These are phyloP conservation scores for Neria commutata DNA, from an alignment of 2,888 invertebrate genomes.

Conservation along the genomic window DNA sequence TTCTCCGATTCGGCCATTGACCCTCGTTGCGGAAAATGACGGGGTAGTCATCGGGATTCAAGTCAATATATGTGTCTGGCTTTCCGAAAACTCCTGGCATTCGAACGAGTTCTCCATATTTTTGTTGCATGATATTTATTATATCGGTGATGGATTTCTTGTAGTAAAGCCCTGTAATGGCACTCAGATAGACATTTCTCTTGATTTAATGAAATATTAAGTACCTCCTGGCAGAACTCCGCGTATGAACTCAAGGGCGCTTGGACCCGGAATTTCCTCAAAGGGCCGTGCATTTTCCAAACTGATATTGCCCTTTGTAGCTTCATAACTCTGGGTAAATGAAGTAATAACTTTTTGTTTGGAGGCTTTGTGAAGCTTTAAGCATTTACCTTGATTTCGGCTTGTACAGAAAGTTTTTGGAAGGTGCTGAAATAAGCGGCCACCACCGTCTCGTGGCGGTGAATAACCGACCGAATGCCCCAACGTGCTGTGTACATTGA, in stretches of 20 bases:
- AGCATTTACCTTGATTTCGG: neutral
- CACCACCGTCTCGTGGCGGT: slow-evolving; percentile 23
- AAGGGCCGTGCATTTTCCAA: slow-evolving; percentile 46
- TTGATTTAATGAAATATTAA: neutral
- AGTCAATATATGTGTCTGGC: slow-evolving; percentile 56
- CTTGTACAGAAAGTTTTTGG: neutral
- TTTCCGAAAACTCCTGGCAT: slow-evolving; percentile 57
- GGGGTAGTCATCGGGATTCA: slow-evolving; percentile 64
- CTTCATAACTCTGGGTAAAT: neutral
- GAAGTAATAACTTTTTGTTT: too few species aligned
- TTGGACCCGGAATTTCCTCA: slow-evolving; percentile 48
- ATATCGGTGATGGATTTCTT: slow-evolving; percentile 36
- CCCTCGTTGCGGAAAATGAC: slow-evolving; percentile 63
- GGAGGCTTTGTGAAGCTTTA: too few species aligned
- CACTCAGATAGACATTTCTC: neutral
- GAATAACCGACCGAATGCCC: slow-evolving; percentile 15
- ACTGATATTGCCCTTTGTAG: neutral
- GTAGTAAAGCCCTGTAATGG: slow-evolving; percentile 38
- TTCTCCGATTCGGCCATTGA: slow-evolving; percentile 59
- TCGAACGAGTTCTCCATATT: slow-evolving; percentile 60
- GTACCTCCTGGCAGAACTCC: slow-evolving; percentile 51
- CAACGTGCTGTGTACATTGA: slow-evolving; percentile 28
- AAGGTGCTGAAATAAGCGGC: too few species aligned
- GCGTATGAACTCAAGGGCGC: slow-evolving; percentile 39
- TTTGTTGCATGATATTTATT: slow-evolving; percentile 34